Evolutionary conservation across 2,888 invertebrate species (phyloP), one percentile per base, ranked within the genome.

Genomic region (Ypsolopha scabrella): DNA sequence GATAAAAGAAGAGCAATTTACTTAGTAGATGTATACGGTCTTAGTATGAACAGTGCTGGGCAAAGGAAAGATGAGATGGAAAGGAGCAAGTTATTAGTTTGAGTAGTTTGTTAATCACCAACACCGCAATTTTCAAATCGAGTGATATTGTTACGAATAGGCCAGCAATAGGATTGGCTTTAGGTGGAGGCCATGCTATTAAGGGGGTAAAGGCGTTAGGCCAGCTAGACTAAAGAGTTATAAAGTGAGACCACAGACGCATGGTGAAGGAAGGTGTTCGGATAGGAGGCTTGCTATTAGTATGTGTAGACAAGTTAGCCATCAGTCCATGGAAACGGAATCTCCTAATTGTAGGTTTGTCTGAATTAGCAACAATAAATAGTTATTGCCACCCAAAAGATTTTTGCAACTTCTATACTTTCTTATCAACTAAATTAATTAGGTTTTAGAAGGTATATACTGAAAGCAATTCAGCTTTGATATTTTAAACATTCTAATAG

Each of bases 201-300:
- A 43, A 14, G 11, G 14, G 7, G 14, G 7, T 11, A 8, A 43
- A 13, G 14, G 7, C 14, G 43, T 43, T 43, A 43, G 6, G 14
- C 43, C 14, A 14, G 13, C 8, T 43, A 43, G 6, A 8, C 14
- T 13, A 13, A 14, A 43, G 8, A n/a, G 43, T 8, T 43, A 8
- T 43, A 14, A 14, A 43, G 11, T 8, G 48, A 52, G 47, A 70
- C 74, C 75, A 73, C 71, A 72, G 72, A 74, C 62, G 58, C 43
- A 13, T 36, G 37, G 54, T 53, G 48, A 39, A 67, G 81, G 78
- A 80, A 60, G 78, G 76, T 61, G 55, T 24, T 51, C 10, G 80
- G 80, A 72, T 11, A 63, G 83, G 78, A 56, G 24, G 55, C 81
- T 74, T 82, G 80, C 80, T 55, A 56, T 82, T 77, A 82, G 59